Percentiles rank a stretch among this genome's conserved stretches.
Conservation (phyloP, 2,888 invertebrate species). For the Diarsia rubi region DNA sequence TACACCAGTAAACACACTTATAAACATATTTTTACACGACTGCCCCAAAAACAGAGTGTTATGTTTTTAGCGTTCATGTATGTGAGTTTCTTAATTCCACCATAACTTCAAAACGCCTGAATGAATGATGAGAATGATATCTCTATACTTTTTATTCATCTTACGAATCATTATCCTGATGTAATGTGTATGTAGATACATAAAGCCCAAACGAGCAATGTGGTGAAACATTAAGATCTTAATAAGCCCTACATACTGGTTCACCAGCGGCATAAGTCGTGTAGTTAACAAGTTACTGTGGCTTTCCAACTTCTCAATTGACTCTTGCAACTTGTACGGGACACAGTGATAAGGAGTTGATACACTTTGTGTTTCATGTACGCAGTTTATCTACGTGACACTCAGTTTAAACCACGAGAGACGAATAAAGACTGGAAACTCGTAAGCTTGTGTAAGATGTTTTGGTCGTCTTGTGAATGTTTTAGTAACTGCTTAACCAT, state of each 20-base stretch:
- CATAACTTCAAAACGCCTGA: no score
- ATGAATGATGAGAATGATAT: no score
- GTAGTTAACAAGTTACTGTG: conserved; percentile 38
- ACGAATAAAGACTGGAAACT: conserved; percentile 38
- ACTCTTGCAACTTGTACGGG: conserved; percentile 44
- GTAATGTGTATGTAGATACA: not conserved
- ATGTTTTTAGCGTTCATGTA: no score
- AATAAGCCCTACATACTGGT: conserved; percentile 28
- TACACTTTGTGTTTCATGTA: conserved; percentile 44
- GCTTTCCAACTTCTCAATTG: conserved; percentile 44
- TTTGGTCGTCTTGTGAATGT: conserved; percentile 12
- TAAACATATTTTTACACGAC: not conserved
- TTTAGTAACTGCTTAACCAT: conserved; percentile 26
- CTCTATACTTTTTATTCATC: not conserved
- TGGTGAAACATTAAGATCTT: conserved; percentile 34
- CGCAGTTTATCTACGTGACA: conserved; percentile 41
- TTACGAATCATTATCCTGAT: not conserved
- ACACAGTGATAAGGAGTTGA: conserved; percentile 55
- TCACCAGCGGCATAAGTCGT: not conserved
- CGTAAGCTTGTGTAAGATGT: conserved; percentile 28
- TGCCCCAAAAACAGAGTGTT: no score
- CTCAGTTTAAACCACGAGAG: conserved; percentile 45
- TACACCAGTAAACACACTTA: not conserved
- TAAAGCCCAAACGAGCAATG: conserved; percentile 5
- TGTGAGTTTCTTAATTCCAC: no score